Conservation (phyloP, 1,140 invertebrate genomes). For the Ditylenchus dipsaci region DNA sequence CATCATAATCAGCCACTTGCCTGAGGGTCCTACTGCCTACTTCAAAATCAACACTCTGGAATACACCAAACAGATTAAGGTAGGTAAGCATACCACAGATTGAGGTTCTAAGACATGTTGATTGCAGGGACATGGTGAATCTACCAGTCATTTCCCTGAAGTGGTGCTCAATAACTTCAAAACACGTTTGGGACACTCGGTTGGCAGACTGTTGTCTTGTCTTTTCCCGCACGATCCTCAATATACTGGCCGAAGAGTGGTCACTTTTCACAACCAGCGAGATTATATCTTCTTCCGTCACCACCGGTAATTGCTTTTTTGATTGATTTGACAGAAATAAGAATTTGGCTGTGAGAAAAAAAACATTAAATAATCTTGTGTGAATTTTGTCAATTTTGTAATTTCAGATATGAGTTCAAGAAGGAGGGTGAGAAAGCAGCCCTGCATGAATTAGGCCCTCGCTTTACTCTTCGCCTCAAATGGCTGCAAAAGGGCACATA, state of each 20-base stretch:
- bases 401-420: constrained; percentile 80
- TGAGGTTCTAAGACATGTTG: background rate
- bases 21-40: constrained; percentile 87
- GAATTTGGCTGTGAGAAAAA: background rate
- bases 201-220: constrained; percentile 87
- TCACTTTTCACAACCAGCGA: constrained; percentile 96
- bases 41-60: constrained; percentile 66
- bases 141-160: constrained; percentile 68
- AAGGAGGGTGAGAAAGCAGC: constrained; percentile 73
- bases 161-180: constrained; percentile 93
- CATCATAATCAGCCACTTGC: constrained; percentile 83
- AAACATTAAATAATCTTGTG: background rate
- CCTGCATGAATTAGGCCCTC: constrained; percentile 85
- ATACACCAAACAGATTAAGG: constrained; percentile 62
- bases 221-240: constrained; percentile 93
- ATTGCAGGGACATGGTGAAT: constrained; percentile 49
- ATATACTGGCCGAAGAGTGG: constrained; percentile 81
- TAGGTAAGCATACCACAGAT: constrained; percentile 30
- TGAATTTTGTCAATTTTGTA: constrained; percentile 18
- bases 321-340: too few species aligned
- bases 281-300: constrained; percentile 98
- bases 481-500: constrained; percentile 93
- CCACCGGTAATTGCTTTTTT: constrained; percentile 70
- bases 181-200: constrained; percentile 80
- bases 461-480: constrained; percentile 85